Conservation (phyloP, 1,140 invertebrate genomes). For the Zaprionus ghesquierei region DNA sequence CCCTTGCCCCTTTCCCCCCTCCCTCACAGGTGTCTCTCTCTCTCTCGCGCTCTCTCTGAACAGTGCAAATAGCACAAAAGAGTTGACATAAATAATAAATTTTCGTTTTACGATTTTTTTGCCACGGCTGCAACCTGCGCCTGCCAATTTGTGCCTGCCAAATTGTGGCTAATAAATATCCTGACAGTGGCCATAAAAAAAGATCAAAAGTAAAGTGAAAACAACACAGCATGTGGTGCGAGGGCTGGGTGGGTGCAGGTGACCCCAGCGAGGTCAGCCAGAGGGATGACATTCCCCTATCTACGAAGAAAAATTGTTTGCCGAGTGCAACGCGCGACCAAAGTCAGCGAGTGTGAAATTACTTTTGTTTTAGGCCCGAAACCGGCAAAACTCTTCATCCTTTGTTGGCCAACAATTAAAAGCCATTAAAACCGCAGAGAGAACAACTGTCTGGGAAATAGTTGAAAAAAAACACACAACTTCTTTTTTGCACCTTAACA, state of each 20-base stretch:
- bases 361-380: constrained; percentile 67
- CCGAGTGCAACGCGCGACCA: constrained; percentile 28
- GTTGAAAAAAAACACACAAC: neutral
- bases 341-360: constrained; percentile 81
- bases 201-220: constrained; percentile 24
- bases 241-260: too few relatives aligned
- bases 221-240: neutral
- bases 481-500: neutral
- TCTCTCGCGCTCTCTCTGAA: neutral
- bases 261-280: neutral
- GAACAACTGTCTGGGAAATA: constrained; percentile 38
- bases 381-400: neutral
- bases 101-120: constrained; percentile 72
- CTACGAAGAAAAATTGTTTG: constrained; percentile 72
- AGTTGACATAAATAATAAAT: constrained; percentile 81
- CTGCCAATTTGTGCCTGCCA: constrained; percentile 78
- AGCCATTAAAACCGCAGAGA: constrained; percentile 71
- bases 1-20: neutral
- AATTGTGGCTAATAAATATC: constrained; percentile 81
- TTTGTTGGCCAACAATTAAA: constrained; percentile 60
- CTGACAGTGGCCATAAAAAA: constrained; percentile 46
- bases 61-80: constrained; percentile 79
- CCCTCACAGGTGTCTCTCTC: too few relatives aligned
- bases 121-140: constrained; percentile 31
- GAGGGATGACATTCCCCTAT: neutral